These are phyloP conservation scores for Falco berigora DNA, from an alignment of 2,797 vertebrate genomes.

Conservation along the genomic window DNA sequence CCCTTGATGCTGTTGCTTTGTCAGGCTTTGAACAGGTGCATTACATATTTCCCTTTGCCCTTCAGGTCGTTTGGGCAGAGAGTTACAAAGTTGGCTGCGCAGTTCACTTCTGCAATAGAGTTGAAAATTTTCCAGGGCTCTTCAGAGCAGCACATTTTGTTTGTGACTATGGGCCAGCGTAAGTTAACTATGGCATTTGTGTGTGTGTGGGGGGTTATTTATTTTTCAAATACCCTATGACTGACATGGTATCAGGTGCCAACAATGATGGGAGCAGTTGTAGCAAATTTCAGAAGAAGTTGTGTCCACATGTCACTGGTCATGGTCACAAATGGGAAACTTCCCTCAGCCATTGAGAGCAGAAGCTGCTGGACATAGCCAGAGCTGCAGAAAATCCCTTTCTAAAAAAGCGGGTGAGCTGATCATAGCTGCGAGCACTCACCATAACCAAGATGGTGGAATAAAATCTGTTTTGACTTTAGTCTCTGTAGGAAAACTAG, in stretches of 20 bases:
- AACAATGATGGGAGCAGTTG: background rate
- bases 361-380: background rate
- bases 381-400: background rate
- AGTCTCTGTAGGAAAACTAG: background rate
- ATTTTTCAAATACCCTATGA: background rate
- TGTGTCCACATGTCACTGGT: fast-evolving
- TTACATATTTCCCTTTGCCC: background rate
- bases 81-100: conserved; percentile 86
- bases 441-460: background rate
- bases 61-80: conserved; percentile 81
- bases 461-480: background rate
- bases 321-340: background rate
- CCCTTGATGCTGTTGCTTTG: background rate
- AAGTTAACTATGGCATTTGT: conserved; percentile 49
- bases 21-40: background rate
- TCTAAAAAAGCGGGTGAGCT: background rate
- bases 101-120: conserved; percentile 67
- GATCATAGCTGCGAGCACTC: background rate
- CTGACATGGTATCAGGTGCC: background rate
- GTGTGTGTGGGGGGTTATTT: fast-evolving
- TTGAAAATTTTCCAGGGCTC: background rate
- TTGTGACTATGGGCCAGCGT: conserved; percentile 81
- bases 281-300: background rate
- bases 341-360: background rate
- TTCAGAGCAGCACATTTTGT: conserved; percentile 69